Conservation (phyloP, 2,113 vertebrate species). For the Stictonetta naevosa region DNA sequence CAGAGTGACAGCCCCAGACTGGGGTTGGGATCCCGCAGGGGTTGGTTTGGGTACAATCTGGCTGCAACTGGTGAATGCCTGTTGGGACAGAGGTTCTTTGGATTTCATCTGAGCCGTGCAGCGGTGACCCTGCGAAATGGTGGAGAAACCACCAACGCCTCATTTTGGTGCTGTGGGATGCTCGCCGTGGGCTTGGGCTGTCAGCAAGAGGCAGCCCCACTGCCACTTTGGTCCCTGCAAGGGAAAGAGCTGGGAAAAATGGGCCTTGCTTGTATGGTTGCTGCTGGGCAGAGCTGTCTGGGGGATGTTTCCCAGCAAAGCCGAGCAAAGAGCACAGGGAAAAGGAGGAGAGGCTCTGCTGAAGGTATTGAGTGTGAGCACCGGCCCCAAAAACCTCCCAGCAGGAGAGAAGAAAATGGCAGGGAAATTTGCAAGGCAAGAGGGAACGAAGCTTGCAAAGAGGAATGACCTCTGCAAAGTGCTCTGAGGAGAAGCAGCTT, state of each 20-base stretch:
- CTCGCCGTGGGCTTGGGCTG: neutral
- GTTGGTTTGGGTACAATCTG: neutral
- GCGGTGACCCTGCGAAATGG: neutral
- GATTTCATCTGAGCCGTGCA: neutral
- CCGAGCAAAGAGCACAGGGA: neutral
- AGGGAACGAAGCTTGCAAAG: neutral
- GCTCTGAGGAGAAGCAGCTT: neutral
- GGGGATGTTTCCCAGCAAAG: neutral
- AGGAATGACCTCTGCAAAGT: neutral
- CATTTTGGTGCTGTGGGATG: neutral
- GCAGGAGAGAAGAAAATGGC: neutral
- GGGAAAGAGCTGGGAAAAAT: neutral
- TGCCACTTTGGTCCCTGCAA: neutral
- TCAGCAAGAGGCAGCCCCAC: neutral
- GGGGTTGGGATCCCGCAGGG: neutral
- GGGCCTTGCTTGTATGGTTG: neutral
- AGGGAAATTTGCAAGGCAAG: slow-evolving; percentile 10
- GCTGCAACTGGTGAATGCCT: rapidly evolving
- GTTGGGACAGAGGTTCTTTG: neutral
- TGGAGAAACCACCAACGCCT: slow-evolving; percentile 23
- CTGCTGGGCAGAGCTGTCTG: neutral
- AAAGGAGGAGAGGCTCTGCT: neutral
- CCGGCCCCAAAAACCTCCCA: neutral
- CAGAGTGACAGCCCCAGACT: rapidly evolving
- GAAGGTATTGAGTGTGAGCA: neutral